A percentile compares a stretch with the other conserved stretches of the same genome.
These are phyloP conservation scores for Lagria hirta DNA, from an alignment of 2,888 invertebrate species.

Conservation along the genomic window DNA sequence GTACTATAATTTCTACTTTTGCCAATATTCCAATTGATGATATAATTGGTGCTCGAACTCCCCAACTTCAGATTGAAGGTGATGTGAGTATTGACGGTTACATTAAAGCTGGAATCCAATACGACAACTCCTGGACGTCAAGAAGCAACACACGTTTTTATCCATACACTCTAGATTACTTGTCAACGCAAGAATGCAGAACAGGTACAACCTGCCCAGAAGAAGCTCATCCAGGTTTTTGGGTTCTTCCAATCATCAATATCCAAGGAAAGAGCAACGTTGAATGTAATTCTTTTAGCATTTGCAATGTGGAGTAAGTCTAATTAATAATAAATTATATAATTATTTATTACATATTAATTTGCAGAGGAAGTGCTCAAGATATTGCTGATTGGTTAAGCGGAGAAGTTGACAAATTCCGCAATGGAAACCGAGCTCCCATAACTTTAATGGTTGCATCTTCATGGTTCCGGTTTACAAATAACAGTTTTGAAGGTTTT, in stretches of 20 bases:
- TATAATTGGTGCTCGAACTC: constrained; percentile 54
- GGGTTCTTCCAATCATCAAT: constrained; percentile 67
- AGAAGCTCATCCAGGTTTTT: constrained; percentile 61
- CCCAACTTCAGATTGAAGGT: constrained; percentile 61
- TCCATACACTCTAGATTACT: constrained; percentile 70
- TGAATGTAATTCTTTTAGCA: constrained; percentile 62
- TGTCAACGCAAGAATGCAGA: constrained; percentile 59
- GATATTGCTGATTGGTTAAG: constrained; percentile 52
- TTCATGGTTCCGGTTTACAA: constrained; percentile 53
- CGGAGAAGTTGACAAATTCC: constrained; percentile 53
- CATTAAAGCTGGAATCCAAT: constrained; percentile 55
- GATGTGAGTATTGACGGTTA: constrained; percentile 62
- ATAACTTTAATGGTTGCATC: constrained; percentile 55
- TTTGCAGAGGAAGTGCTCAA: constrained; percentile 44
- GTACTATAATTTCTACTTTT: constrained; percentile 45
- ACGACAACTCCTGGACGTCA: constrained; percentile 67
- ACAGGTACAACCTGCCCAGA: constrained; percentile 60
- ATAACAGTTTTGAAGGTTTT: constrained; percentile 43
- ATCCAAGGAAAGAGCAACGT: constrained; percentile 52
- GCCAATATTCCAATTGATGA: constrained; percentile 46
- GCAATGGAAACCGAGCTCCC: constrained; percentile 54
- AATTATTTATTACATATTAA: constrained; percentile 26
- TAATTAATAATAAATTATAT: constrained; percentile 20
- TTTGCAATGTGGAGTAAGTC: constrained; percentile 57
- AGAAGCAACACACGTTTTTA: constrained; percentile 57